phyloP scores from a whole-genome alignment of 2,113 vertebrate genomes.

The Hepsetus odoe region DNA sequence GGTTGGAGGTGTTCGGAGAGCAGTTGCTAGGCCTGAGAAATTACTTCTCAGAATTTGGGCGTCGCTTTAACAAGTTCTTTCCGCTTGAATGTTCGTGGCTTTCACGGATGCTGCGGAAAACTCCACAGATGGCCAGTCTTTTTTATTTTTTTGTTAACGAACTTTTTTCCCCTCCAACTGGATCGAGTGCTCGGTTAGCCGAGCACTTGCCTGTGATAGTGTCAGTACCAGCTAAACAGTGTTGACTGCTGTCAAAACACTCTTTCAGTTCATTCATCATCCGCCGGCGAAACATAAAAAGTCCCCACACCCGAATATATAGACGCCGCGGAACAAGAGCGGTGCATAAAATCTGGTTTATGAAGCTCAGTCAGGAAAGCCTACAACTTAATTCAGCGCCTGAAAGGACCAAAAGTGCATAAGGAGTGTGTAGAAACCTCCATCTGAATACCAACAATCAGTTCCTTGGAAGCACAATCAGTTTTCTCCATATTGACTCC shows the following conservation, averaged over 20 bases:
- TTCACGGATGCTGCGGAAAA: not conserved
- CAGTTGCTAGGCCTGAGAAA: not conserved
- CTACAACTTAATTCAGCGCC: slow-evolving; percentile 30
- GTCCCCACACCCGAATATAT: not conserved
- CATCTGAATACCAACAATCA: no score
- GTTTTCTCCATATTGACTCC: no score
- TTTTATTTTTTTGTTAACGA: not conserved
- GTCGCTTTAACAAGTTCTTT: slow-evolving; percentile 17
- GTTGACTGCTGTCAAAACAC: slow-evolving; percentile 49
- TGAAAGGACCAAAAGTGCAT: not conserved
- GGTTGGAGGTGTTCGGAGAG: not conserved
- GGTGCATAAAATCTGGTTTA: slow-evolving; percentile 19
- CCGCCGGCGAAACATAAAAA: not conserved
- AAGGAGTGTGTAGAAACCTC: no score
- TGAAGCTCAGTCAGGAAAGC: not conserved
- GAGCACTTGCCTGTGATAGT: not conserved
- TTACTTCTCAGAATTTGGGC: slow-evolving; percentile 1
- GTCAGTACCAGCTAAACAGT: slow-evolving; percentile 25
- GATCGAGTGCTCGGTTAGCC: slow-evolving; percentile 4
- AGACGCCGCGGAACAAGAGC: not conserved
- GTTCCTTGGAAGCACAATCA: no score
- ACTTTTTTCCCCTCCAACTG: not conserved
- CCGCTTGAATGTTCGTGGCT: not conserved
- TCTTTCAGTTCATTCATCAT: slow-evolving; percentile 44
- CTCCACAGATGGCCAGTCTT: not conserved